Percentiles rank a stretch among this genome's conserved stretches.
phyloP scores from a whole-genome alignment of 2,113 vertebrate species.

The Lutjanus erythropterus region DNA sequence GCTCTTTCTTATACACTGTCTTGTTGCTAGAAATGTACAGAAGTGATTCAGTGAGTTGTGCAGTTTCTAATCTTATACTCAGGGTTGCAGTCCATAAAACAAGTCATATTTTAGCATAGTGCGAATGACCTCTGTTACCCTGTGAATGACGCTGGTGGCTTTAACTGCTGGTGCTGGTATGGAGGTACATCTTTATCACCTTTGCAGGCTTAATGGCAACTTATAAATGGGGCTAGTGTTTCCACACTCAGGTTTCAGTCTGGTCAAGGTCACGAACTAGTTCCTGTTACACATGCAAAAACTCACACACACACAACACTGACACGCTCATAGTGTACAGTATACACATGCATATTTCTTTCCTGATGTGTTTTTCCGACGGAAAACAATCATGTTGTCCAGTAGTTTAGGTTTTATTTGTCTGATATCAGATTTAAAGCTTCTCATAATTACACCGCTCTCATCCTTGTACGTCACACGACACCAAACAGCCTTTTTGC shows the following conservation, averaged over 20 bases:
- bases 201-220: slow-evolving; percentile 74
- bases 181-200: slow-evolving; percentile 77
- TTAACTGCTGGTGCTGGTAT: slow-evolving; percentile 61
- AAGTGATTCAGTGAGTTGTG: slow-evolving; percentile 43
- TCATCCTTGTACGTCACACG: slow-evolving; percentile 4
- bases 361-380: not conserved
- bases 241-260: slow-evolving; percentile 72
- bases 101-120: slow-evolving; percentile 75
- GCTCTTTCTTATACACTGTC: not conserved
- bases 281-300: slow-evolving; percentile 48
- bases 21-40: slow-evolving; percentile 15
- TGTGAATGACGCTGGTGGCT: slow-evolving; percentile 64
- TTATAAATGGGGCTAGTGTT: slow-evolving; percentile 76
- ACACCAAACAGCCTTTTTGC: slow-evolving; percentile 31
- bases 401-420: slow-evolving; percentile 4
- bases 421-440: slow-evolving; percentile 3
- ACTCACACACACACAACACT: not conserved
- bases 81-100: slow-evolving; percentile 72
- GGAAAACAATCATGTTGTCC: not conserved
- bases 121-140: slow-evolving; percentile 71
- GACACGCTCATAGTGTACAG: not conserved
- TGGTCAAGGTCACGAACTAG: slow-evolving; percentile 69
- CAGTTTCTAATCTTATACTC: slow-evolving; percentile 70
- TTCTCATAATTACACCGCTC: slow-evolving; percentile 17
- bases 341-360: not conserved